Base-by-base conservation (phyloP, 2,113 vertebrate genomes). In the Mohoua ochrocephala region DNA sequence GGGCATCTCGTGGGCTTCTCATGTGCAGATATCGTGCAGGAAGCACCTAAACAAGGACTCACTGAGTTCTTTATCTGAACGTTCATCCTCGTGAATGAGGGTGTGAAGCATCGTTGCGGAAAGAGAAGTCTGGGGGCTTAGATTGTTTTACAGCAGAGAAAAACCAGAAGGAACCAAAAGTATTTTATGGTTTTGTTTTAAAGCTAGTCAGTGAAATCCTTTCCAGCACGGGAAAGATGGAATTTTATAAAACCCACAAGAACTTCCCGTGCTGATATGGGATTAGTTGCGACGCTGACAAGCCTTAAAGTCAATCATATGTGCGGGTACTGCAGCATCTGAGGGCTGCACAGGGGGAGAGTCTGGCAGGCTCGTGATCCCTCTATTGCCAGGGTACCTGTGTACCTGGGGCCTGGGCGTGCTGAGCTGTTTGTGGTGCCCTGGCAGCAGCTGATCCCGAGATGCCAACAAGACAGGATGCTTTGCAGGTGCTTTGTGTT, bases 21-120 rank as follows among this genome's bases (percentile, higher is more conserved):
- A 1, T 0, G 28, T 26, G 41, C 33, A 22, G 42, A 1, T 49
- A 2, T 5, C 0, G 0, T 54, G 18, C 47, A n/a, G 67, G 73
- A 74, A 87, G 30, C 78, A 50, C 28, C 59, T 15, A 15, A 70
- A 31, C 6, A 15, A 70, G 52, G 60, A 23, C 33, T 23, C 0
- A 1, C 33, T 20, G 35, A 7, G 1, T 85, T 84, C 11, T 35
- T 75, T 37, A 41, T 73, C 57, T 31, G 16, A 61, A 33, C 2
- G 3, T 30, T 50, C 28, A 24, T 50, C n/a, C 63, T 57, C 5
- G 20, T 24, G 14, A 60, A 31, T 23, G 20, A 45, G 15, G 18
- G 23, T 76, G 24, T 11, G 39, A 39, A 31, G 49, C 21, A 15
- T 54, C 19, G 2, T 6, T 7, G 26, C 10, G 21, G 20, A 39